Evolutionary conservation across 2,113 vertebrate genomes (phyloP).

Genomic region (Entomyzon cyanotis): DNA sequence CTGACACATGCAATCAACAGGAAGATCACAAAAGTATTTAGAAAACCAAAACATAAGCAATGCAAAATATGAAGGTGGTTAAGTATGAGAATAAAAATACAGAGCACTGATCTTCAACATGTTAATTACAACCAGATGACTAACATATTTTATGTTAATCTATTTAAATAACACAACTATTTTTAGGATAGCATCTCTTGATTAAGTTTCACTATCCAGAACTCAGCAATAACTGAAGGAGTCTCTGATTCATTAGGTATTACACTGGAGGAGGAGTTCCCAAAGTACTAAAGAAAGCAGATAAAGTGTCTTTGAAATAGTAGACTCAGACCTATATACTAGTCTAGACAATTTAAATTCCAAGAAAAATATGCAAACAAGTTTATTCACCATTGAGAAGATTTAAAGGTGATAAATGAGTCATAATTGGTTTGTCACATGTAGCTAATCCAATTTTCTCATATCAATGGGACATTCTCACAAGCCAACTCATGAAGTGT

Average conservation of each 20-base stretch:
- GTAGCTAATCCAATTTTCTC: neutral
- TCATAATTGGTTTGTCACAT: neutral
- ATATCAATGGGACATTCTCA: neutral
- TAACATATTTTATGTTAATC: neutral
- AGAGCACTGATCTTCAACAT: neutral
- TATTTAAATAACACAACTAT: neutral
- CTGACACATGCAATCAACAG: neutral
- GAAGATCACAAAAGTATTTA: neutral
- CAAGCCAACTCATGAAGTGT: neutral
- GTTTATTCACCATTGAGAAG: neutral
- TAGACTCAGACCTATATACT: neutral
- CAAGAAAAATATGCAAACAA: neutral
- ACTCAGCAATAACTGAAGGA: neutral
- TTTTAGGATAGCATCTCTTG: neutral
- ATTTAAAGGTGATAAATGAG: neutral
- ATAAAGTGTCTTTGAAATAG: neutral
- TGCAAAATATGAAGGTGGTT: neutral
- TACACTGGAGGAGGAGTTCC: neutral
- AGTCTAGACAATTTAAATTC: neutral
- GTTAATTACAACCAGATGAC: neutral
- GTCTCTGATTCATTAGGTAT: neutral
- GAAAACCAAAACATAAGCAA: neutral
- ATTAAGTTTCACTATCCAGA: neutral
- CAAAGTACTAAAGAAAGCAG: neutral
- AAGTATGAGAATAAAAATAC: neutral